phyloP scores from a whole-genome alignment of 2,113 vertebrate genomes.

The Monopterus albus region DNA sequence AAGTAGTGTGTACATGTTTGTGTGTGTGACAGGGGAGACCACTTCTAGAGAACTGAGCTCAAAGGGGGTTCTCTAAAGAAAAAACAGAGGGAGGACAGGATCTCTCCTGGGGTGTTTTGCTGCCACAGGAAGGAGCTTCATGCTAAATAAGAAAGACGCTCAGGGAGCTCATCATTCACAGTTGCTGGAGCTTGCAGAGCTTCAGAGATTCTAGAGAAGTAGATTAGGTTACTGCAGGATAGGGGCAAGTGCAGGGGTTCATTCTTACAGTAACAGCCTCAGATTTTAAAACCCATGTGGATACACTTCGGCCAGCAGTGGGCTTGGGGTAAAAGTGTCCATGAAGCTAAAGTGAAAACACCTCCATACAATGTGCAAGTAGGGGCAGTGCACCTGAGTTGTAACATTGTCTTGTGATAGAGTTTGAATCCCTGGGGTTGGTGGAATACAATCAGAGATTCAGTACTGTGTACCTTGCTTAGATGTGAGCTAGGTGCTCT shows the following conservation, averaged over 20 bases:
- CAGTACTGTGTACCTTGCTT: no score
- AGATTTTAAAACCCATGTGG: slow-evolving; percentile 28
- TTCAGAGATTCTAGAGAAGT: slow-evolving; percentile 43
- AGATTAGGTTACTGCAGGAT: slow-evolving; percentile 59
- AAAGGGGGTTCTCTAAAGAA: slow-evolving; percentile 42
- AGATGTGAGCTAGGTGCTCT: neutral
- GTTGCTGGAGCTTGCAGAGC: slow-evolving; percentile 27
- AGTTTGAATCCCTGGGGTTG: slow-evolving; percentile 9
- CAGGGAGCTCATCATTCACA: slow-evolving; percentile 61
- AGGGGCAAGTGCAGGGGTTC: slow-evolving; percentile 19
- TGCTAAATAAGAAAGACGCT: slow-evolving; percentile 49
- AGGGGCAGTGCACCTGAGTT: neutral
- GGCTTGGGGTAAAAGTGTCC: slow-evolving; percentile 21
- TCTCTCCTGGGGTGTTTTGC: slow-evolving; percentile 38
- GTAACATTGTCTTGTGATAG: neutral
- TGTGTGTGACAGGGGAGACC: neutral
- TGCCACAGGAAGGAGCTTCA: slow-evolving; percentile 42
- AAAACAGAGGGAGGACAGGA: slow-evolving; percentile 14
- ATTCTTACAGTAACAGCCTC: slow-evolving; percentile 45
- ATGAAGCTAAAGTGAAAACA: slow-evolving; percentile 35
- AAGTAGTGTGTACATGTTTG: slow-evolving; percentile 6
- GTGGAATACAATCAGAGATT: neutral
- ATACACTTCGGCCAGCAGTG: slow-evolving; percentile 21
- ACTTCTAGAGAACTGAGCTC: slow-evolving; percentile 44
- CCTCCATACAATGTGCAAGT: slow-evolving; percentile 6